Percentiles rank a stretch among this genome's conserved stretches.
These are phyloP conservation scores for Plodia interpunctella DNA, from an alignment of 1,140 invertebrate genomes.

Conservation along the genomic window DNA sequence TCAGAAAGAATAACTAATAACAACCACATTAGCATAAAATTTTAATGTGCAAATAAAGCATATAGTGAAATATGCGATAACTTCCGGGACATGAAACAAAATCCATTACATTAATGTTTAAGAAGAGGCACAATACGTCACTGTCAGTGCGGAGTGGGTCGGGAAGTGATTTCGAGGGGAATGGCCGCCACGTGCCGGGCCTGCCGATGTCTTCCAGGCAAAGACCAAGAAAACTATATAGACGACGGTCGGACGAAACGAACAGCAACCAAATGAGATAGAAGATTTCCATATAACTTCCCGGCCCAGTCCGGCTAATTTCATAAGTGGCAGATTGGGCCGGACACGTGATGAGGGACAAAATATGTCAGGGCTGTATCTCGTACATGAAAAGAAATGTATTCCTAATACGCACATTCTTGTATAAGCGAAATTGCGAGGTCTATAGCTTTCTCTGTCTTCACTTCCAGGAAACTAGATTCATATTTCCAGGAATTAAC, in stretches of 20 bases:
- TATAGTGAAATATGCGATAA: slow-evolving; percentile 52
- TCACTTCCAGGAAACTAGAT: slow-evolving; percentile 55
- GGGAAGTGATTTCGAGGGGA: slow-evolving; percentile 67
- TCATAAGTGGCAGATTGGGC: too few species aligned
- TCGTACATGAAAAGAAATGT: too few species aligned
- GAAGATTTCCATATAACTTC: too few species aligned
- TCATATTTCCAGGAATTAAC: slow-evolving; percentile 59
- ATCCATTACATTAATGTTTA: slow-evolving; percentile 72
- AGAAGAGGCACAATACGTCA: slow-evolving; percentile 66
- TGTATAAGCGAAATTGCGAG: too few species aligned
- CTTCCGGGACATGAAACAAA: slow-evolving; percentile 63
- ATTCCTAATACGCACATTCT: too few species aligned
- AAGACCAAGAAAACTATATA: too few species aligned
- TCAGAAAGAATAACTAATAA: not conserved
- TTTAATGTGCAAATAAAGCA: slow-evolving; percentile 27
- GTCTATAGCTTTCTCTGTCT: too few species aligned
- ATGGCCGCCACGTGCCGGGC: slow-evolving; percentile 59
- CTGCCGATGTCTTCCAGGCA: slow-evolving; percentile 49
- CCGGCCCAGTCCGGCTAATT: too few species aligned
- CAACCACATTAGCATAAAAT: slow-evolving; percentile 6
- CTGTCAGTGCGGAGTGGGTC: slow-evolving; percentile 49
- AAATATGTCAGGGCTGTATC: too few species aligned
- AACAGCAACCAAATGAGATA: too few species aligned
- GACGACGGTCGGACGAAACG: too few species aligned
- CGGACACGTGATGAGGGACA: too few species aligned